Base-by-base conservation (phyloP, 2,888 invertebrate species). In the Synanthedon formicaeformis region DNA sequence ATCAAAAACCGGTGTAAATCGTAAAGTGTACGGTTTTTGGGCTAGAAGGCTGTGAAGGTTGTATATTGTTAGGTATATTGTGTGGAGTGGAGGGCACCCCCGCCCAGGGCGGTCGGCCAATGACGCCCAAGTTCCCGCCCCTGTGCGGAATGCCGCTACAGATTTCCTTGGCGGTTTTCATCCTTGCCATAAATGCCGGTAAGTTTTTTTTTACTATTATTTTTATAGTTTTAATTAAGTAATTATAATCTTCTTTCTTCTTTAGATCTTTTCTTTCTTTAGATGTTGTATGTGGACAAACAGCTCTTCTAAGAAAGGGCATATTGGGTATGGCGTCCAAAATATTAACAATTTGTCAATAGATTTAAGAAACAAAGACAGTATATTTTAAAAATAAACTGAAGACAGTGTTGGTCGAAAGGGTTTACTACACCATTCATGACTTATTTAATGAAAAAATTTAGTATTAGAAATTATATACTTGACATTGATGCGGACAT, bases 51-150 rank as follows among this genome's bases (percentile, higher is more conserved):
- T 34, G 60, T 66, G 66, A 59, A 67, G 71, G 74, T 64, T 75
- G 76, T 76, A 69, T 77, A 71, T 71, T 69, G 64, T 34, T 50
- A 51, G 69, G 34, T 71, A 75, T 73, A 75, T 65, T 60, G 23
- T 23, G 23, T 23, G 23, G 23, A 5, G 23, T 23, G 56, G 61
- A 52, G 54, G 58, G 56, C 57, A 34, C 56, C 58, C 58, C 75
- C 80, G 81, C 82, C 81, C 78, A 72, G 70, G 69, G 59, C 63
- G 64, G 58, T 73, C 79, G 78, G 68, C 86, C 86, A 86, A 86
- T 86, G 86, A 69, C 73, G 81, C 69, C 63, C 62, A 60, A 72
- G 83, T 75, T 63, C 57, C 68, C 85, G 86, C 86, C 86, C 80
- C 76, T 78, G 70, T 67, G 70, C 73, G 78, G 75, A 66, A 58